Evolutionary conservation across 2,113 vertebrate genomes (phyloP), one percentile per base, ranked within the genome.

Genomic region (Panthera uncia): DNA sequence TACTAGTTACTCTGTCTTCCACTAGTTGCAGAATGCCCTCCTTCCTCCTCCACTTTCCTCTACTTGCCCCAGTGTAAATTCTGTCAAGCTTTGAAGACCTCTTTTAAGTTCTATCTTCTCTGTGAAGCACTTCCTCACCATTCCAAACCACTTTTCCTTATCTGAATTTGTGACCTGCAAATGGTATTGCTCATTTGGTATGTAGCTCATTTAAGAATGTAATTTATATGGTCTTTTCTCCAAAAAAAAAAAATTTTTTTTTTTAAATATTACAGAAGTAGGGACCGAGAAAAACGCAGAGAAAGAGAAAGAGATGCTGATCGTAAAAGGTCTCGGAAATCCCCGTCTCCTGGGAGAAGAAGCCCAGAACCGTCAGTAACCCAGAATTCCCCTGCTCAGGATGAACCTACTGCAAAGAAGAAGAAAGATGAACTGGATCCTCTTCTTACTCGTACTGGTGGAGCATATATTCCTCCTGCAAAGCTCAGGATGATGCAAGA

Each of bases 401-500:
- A 98, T 2, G 99, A 99, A 1, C 98, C 99, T 0, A 66, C 99
- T 1, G 91, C 98, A 3, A 99, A 99, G 98, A 99, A 99, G 98
- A 99, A 99, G 98, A 99, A 99, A 88, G 99, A 99, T 93, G 99
- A 99, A 50, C 50, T 99, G 69, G 99, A 99, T 98, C 99, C 99
- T 45, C 99, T 99, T 94, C 99, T 99, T 71, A 99, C 99, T 31
- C 99, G 99, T 63, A 99, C 99, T 0, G 99, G 99, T 15, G 99
- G 99, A 45, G 99, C 99, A 0, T 99, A 99, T 95, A 99, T 99
- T 97, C 99, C 99, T 1, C 99, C 99, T 4, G 99, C 99, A 80
- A 99, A 99, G 95, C 99, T 99, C 80, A 99, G 99, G 89, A 99
- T 99, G 99, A 99, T 99, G 99, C 99, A 99, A 97, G 99, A 99